Conservation (phyloP, 2,888 invertebrate genomes). For the Hartigia nigra region DNA sequence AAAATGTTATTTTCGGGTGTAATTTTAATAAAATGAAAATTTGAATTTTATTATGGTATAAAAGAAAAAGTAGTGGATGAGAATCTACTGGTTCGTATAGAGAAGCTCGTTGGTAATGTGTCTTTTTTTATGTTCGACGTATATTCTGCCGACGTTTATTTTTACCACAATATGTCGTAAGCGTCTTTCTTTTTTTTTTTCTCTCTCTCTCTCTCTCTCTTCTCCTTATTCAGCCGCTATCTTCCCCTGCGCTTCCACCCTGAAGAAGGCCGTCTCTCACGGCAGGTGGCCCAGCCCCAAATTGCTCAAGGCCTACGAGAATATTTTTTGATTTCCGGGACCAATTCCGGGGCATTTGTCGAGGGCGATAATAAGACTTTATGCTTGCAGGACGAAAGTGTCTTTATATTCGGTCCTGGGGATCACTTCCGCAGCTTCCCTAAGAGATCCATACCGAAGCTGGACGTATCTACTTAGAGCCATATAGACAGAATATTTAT, state of each 20-base stretch:
- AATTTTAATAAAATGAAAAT: conserved; percentile 48
- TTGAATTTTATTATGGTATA: conserved; percentile 28
- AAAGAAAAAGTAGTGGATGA: neutral
- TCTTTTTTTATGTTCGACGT: conserved; percentile 26
- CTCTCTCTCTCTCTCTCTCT: neutral
- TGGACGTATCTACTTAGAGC: neutral
- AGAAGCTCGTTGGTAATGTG: conserved; percentile 30
- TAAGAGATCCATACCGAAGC: neutral
- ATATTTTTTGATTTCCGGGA: conserved; percentile 38
- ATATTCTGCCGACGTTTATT: conserved; percentile 34
- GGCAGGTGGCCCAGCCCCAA: neutral
- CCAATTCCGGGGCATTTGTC: neutral
- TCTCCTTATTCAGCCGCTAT: neutral
- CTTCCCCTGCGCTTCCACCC: conserved; percentile 19
- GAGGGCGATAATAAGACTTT: conserved; percentile 5
- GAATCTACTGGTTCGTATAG: conserved; percentile 27
- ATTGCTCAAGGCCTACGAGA: conserved; percentile 41
- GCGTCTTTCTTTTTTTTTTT: no score
- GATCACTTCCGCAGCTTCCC: neutral
- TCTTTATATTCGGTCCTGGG: neutral
- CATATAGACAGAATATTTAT: neutral
- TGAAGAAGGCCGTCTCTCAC: neutral
- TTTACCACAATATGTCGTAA: conserved; percentile 23
- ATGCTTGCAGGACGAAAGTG: neutral
- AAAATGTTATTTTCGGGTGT: conserved; percentile 34